These are phyloP conservation scores for Gopherus evgoodei DNA, from an alignment of 2,113 vertebrate genomes.

Conservation along the genomic window DNA sequence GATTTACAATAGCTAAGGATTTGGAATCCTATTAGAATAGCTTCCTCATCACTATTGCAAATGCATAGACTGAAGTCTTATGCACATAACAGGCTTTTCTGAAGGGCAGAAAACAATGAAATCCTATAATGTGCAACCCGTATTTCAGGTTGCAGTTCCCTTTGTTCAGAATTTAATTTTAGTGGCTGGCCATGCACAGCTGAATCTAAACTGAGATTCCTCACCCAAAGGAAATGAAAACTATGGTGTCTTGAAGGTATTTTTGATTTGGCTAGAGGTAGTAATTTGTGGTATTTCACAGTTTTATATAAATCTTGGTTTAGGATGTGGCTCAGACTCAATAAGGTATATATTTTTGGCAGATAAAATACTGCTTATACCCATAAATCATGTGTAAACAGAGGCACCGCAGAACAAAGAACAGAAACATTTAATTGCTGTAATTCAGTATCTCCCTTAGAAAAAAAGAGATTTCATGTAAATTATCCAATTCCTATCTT, in stretches of 20 bases:
- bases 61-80: not conserved
- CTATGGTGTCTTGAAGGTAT: not conserved
- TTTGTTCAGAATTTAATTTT: not conserved
- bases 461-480: not conserved
- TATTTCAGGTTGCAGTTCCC: not conserved
- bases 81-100: not conserved
- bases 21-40: not conserved
- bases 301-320: constrained; percentile 22
- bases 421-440: constrained; percentile 52
- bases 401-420: constrained; percentile 51
- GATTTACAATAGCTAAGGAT: not conserved
- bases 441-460: constrained; percentile 23
- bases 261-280: constrained; percentile 36
- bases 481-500: constrained; percentile 49
- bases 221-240: not conserved
- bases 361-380: constrained; percentile 32
- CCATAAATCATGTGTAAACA: constrained; percentile 39
- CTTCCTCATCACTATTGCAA: not conserved
- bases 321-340: constrained; percentile 36
- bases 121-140: not conserved
- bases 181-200: not conserved
- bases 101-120: not conserved
- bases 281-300: constrained; percentile 50
- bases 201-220: not conserved
- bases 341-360: constrained; percentile 23